These are phyloP conservation scores for Oxyteleia sp. DNA, from an alignment of 2,888 invertebrate genomes.

Conservation along the genomic window DNA sequence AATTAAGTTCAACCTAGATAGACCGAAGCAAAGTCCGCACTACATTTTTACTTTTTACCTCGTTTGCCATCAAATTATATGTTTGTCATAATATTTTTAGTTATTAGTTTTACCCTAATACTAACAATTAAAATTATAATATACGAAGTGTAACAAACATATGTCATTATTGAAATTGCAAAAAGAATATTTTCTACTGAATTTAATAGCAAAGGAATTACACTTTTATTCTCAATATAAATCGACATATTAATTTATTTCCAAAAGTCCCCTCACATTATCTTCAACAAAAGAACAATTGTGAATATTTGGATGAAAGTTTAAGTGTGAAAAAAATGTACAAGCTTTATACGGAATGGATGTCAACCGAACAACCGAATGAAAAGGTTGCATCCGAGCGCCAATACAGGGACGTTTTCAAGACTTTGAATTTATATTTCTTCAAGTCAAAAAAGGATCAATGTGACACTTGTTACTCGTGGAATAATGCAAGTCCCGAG, in stretches of 20 bases:
- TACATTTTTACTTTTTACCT: too few species aligned
- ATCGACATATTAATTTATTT: constrained; percentile 29
- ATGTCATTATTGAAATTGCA: too few species aligned
- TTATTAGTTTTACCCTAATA: too few species aligned
- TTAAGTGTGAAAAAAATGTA: constrained; percentile 42
- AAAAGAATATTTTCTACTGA: too few species aligned
- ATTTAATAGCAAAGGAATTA: too few species aligned
- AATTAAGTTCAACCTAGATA: too few species aligned
- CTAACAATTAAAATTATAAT: too few species aligned
- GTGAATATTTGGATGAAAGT: constrained; percentile 41
- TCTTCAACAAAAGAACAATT: constrained; percentile 10
- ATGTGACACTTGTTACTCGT: constrained; percentile 79
- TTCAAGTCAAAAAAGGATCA: constrained; percentile 78
- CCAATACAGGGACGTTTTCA: constrained; percentile 40
- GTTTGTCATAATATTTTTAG: too few species aligned
- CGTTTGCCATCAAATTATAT: too few species aligned
- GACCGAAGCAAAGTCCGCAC: too few species aligned
- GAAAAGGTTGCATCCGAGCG: constrained; percentile 29
- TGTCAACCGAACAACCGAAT: constrained; percentile 25
- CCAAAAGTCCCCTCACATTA: constrained; percentile 47
- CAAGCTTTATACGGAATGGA: constrained; percentile 27
- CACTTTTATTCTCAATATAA: too few species aligned
- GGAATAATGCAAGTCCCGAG: constrained; percentile 77
- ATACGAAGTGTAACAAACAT: too few species aligned
- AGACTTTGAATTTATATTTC: constrained; percentile 25